A percentile compares a stretch with the other conserved stretches of the same genome.
phyloP scores from a whole-genome alignment of 2,797 vertebrate species.

The Lutjanus argentimaculatus region DNA sequence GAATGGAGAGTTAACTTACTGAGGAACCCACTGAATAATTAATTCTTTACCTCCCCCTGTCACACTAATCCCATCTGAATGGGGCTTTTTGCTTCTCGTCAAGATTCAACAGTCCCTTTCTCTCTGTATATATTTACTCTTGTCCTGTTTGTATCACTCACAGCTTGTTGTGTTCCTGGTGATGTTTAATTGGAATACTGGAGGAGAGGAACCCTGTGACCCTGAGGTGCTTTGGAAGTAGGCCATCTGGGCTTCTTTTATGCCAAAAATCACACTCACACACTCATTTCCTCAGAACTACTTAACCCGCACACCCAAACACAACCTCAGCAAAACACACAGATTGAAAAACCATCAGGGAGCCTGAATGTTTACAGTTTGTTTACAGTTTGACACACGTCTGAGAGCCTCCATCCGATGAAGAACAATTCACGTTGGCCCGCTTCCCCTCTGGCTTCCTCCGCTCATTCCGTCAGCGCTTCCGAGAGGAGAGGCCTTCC shows the following conservation, averaged over 20 bases:
- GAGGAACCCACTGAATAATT: background rate
- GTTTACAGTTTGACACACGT: conserved; percentile 41
- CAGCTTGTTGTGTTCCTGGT: conserved; percentile 36
- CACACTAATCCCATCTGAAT: background rate
- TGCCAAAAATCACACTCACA: conserved; percentile 28
- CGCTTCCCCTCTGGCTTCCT: conserved; percentile 26
- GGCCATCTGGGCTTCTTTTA: conserved; percentile 54
- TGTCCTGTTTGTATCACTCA: background rate
- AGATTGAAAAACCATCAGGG: conserved; percentile 46
- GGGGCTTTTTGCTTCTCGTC: background rate
- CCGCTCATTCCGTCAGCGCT: background rate
- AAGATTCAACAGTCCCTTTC: background rate
- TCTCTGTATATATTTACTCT: background rate
- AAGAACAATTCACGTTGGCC: conserved; percentile 36
- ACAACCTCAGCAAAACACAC: conserved; percentile 49
- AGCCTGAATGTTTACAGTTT: conserved; percentile 58
- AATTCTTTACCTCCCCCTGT: background rate
- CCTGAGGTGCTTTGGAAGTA: conserved; percentile 38
- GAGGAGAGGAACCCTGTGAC: conserved; percentile 42
- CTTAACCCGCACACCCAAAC: conserved; percentile 37
- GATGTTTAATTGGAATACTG: conserved; percentile 42
- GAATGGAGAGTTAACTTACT: background rate
- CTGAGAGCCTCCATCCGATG: conserved; percentile 31
- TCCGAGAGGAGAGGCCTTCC: conserved; percentile 29
- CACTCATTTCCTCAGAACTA: conserved; percentile 33